Evolutionary conservation across 1,140 invertebrate species (phyloP).

Genomic region (Hesperophylax magnus): DNA sequence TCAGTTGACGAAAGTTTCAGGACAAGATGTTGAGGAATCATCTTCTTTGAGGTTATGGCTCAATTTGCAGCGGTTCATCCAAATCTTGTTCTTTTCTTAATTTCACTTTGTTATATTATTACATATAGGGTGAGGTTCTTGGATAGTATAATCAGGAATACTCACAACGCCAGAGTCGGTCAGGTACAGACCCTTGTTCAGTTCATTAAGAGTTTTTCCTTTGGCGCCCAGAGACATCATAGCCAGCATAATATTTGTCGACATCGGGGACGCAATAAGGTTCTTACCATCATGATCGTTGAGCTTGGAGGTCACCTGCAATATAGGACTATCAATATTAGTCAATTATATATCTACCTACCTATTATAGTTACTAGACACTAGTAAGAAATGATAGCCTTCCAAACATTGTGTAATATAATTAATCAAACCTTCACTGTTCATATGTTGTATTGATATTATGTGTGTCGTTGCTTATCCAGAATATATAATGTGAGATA

Average conservation of each 20-base stretch:
- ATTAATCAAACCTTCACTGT: too few relatives aligned
- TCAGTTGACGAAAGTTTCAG: too few relatives aligned
- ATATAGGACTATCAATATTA: neutral
- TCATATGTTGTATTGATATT: too few relatives aligned
- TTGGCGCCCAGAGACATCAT: constrained; percentile 72
- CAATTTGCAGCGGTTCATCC: neutral
- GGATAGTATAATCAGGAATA: neutral
- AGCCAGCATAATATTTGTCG: constrained; percentile 71
- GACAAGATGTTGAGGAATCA: neutral
- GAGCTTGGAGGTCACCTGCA: neutral
- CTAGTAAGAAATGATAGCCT: too few relatives aligned
- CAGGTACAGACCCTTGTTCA: constrained; percentile 66
- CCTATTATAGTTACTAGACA: too few relatives aligned
- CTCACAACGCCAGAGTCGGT: constrained; percentile 59
- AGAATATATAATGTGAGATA: too few relatives aligned
- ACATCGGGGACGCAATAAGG: constrained; percentile 74
- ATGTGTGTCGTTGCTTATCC: too few relatives aligned
- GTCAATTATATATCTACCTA: too few relatives aligned
- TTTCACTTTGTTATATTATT: constrained; percentile 49
- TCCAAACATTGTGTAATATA: too few relatives aligned
- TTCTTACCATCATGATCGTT: constrained; percentile 63
- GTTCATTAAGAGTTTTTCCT: constrained; percentile 69
- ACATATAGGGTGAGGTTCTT: constrained; percentile 55
- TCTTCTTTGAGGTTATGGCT: neutral
- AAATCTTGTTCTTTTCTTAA: constrained; percentile 53